A percentile compares a stretch with the other conserved stretches of the same genome.
These are phyloP conservation scores for Lasioglossum albipes DNA, from an alignment of 1,140 invertebrate genomes.

Conservation along the genomic window DNA sequence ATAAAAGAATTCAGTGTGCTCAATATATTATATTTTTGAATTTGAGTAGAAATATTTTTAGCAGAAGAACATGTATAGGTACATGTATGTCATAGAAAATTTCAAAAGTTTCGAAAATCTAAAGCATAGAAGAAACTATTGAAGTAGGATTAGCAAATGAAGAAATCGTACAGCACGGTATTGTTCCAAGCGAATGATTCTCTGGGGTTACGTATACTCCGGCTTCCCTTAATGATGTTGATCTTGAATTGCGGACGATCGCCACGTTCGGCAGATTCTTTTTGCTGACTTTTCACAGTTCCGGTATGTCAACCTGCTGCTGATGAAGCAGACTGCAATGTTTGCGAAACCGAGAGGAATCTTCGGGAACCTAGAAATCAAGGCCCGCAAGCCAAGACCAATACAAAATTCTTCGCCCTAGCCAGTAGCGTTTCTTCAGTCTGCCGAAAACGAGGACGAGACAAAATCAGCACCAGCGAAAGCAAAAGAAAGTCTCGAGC, in stretches of 20 bases:
- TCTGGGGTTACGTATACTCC: background rate
- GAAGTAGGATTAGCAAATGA: background rate
- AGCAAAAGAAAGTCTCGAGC: background rate
- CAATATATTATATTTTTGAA: no score
- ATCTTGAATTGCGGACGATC: constrained; percentile 5
- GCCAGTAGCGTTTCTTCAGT: background rate
- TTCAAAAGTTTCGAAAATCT: no score
- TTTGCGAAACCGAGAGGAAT: constrained; percentile 30
- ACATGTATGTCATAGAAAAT: no score
- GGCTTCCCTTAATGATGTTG: constrained; percentile 17
- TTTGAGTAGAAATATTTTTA: no score
- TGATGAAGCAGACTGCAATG: constrained; percentile 36
- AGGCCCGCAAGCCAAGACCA: background rate
- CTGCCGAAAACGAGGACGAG: background rate
- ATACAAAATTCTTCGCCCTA: background rate
- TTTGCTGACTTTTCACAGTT: constrained; percentile 24
- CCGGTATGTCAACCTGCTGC: constrained; percentile 7
- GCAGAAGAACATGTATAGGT: no score
- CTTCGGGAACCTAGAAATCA: background rate
- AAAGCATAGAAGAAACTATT: no score
- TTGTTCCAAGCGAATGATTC: background rate
- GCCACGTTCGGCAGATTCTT: background rate
- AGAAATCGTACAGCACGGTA: background rate
- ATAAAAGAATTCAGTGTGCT: no score
- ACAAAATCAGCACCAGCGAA: background rate